A percentile compares a stretch with the other conserved stretches of the same genome.
These are phyloP conservation scores for Rhizoglyphus robini DNA, from an alignment of 1,140 invertebrate species.

Conservation along the genomic window DNA sequence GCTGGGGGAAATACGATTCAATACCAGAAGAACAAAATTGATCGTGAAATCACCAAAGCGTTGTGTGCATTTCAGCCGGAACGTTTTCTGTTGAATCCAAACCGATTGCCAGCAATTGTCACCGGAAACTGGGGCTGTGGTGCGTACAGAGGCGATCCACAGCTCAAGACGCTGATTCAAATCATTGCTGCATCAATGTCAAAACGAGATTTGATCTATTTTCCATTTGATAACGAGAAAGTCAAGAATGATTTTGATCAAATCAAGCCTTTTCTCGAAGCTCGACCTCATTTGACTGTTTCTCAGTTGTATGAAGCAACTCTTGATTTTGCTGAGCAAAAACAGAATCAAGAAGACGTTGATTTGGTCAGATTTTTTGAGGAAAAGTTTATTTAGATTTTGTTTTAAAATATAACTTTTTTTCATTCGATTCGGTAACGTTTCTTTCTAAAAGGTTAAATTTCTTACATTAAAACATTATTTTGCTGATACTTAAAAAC, in stretches of 20 bases:
- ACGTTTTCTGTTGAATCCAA: neutral
- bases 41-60: conserved; percentile 69
- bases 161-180: conserved; percentile 78
- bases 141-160: conserved; percentile 70
- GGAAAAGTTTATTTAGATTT: neutral
- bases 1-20: conserved; percentile 33
- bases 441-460: too few species aligned
- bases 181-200: conserved; percentile 64
- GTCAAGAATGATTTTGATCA: conserved; percentile 46
- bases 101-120: conserved; percentile 48
- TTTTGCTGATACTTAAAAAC: too few species aligned
- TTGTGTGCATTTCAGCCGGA: conserved; percentile 24
- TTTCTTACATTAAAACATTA: too few species aligned
- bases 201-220: conserved; percentile 62
- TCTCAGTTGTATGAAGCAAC: neutral
- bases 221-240: conserved; percentile 64
- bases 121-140: conserved; percentile 99
- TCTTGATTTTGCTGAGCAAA: neutral
- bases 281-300: neutral
- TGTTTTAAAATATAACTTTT: too few species aligned
- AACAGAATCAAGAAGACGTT: neutral
- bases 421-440: too few species aligned
- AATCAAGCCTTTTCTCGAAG: neutral
- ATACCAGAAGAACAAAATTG: conserved; percentile 32
- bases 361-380: neutral